phyloP scores from a whole-genome alignment of 2,888 invertebrate species.

The Erynnis tages region DNA sequence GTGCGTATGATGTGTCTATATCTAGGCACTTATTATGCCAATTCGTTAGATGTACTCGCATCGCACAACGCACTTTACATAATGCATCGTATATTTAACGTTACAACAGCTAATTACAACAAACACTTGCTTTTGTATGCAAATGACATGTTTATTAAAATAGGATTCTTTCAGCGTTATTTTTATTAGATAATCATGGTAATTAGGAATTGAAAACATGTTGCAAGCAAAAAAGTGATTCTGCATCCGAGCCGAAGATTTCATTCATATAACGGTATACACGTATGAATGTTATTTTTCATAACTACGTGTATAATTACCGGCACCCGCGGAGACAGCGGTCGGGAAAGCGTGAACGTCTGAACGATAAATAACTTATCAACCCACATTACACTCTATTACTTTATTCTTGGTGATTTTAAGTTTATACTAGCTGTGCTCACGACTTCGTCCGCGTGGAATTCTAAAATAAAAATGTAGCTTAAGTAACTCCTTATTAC shows the following conservation, averaged over 20 bases:
- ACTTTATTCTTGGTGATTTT: slow-evolving; percentile 12
- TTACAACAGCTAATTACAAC: neutral
- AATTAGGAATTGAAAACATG: too few relatives aligned
- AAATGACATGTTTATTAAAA: neutral
- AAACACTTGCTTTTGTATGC: slow-evolving; percentile 9
- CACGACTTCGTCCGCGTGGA: too few relatives aligned
- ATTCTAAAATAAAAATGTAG: too few relatives aligned
- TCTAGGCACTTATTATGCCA: neutral
- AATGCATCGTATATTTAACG: slow-evolving; percentile 10
- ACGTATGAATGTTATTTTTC: neutral
- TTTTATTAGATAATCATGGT: neutral
- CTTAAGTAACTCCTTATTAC: too few relatives aligned
- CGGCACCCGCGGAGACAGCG: slow-evolving; percentile 27
- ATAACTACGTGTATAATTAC: slow-evolving; percentile 10
- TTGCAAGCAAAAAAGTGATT: too few relatives aligned
- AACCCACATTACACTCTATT: slow-evolving; percentile 19
- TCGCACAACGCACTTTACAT: slow-evolving; percentile 2
- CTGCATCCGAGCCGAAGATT: neutral
- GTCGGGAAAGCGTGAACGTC: slow-evolving; percentile 63
- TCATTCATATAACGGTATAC: slow-evolving; percentile 9
- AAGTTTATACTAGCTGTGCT: too few relatives aligned
- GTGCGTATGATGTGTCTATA: too few relatives aligned
- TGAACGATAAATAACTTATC: slow-evolving; percentile 34
- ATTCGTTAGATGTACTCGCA: slow-evolving; percentile 4
- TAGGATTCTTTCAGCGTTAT: neutral